Conservation (phyloP, 2,797 vertebrate genomes). For the Lepilemur septentrionalis region DNA sequence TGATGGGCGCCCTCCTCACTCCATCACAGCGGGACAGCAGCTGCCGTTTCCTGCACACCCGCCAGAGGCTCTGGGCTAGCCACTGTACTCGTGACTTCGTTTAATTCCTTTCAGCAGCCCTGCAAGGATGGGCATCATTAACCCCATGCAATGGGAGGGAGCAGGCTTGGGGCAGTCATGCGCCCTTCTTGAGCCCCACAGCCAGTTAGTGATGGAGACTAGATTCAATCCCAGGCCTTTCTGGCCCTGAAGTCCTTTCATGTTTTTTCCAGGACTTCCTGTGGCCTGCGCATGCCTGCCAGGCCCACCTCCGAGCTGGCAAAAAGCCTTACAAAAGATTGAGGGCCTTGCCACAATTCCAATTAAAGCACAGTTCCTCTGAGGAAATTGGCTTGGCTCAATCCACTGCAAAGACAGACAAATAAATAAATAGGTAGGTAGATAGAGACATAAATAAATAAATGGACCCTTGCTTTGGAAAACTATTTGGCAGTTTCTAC, state of each 20-base stretch:
- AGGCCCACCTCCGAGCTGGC: not conserved
- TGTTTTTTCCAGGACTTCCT: not conserved
- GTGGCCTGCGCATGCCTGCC: not conserved
- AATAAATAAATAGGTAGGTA: not conserved
- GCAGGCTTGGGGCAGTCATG: too few species aligned
- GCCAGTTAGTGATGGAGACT: not conserved
- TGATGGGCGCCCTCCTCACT: not conserved
- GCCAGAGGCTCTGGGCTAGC: not conserved
- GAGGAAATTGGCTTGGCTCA: not conserved
- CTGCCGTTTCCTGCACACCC: not conserved
- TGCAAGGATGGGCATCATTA: not conserved
- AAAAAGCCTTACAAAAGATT: not conserved
- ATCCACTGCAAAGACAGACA: not conserved
- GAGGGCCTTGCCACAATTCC: not conserved
- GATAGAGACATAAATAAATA: not conserved
- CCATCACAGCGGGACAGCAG: not conserved
- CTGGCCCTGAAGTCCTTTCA: not conserved
- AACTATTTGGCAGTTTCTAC: not conserved
- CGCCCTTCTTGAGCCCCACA: not conserved
- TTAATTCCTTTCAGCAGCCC: not conserved
- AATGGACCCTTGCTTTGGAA: not conserved
- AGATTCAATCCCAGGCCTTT: not conserved
- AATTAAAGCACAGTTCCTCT: not conserved
- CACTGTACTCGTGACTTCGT: fast-evolving
- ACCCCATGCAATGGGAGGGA: too few species aligned